phyloP scores from a whole-genome alignment of 2,797 vertebrate genomes.

The Momotus momota region DNA sequence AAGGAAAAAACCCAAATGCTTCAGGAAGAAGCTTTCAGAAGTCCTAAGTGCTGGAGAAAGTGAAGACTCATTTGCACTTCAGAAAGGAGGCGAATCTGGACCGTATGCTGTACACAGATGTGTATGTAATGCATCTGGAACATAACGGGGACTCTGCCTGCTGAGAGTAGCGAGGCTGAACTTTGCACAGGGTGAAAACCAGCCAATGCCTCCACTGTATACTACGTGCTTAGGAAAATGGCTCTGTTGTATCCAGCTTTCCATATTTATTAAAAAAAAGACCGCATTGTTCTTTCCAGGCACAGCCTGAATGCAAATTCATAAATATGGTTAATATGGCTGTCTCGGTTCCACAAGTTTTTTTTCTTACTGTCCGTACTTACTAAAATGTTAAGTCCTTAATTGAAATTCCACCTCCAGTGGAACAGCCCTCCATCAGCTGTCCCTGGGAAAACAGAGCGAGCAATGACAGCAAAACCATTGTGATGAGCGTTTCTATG shows the following conservation, averaged over 20 bases:
- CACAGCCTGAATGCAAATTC: not conserved
- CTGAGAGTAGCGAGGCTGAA: not conserved
- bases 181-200: not conserved
- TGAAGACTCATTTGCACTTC: not conserved
- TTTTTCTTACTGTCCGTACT: not conserved
- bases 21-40: not conserved
- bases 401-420: slow-evolving; percentile 63
- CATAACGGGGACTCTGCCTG: not conserved
- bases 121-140: not conserved
- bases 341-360: not conserved
- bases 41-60: not conserved
- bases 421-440: slow-evolving; percentile 1
- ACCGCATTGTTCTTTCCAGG: slow-evolving; percentile 37
- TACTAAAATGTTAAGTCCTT: slow-evolving; percentile 39
- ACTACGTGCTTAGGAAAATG: not conserved
- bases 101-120: not conserved
- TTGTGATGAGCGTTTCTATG: slow-evolving; percentile 9
- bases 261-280: slow-evolving; percentile 4
- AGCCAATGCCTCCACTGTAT: not conserved
- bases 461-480: not conserved
- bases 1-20: not conserved
- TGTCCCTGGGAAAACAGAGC: not conserved
- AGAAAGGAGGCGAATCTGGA: not conserved
- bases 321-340: not conserved
- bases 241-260: slow-evolving; percentile 28